Base-by-base conservation (phyloP, 2,113 vertebrate genomes). In the Sterrhoptilus dennistouni region DNA sequence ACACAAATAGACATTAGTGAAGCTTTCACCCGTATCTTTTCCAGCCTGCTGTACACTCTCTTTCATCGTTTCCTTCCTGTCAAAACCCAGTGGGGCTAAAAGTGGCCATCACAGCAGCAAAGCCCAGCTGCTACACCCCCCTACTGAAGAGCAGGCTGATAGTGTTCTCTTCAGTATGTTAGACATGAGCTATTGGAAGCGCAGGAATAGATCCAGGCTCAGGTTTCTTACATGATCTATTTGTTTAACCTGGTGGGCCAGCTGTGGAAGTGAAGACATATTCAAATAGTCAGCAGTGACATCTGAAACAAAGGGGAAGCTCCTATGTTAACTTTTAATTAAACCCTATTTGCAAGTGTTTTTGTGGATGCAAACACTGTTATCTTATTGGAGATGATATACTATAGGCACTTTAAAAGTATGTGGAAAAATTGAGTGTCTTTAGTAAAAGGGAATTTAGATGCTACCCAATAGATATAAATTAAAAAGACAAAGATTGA, bases 21-120 rank as follows among this genome's bases (percentile, higher is more conserved):
- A 93, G 53, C 82, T 92, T 94, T 96, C 90, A 85, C 87, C 68
- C 47, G 1, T 87, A 78, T 61, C 95, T 81, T 75, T 83, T 95
- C 93, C 53, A 14, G 66, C 74, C 88, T 71, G 79, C 85, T 40
- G 3, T 78, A 87, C 54, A 44, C 45, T 87, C 52, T 81, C n/a
- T 83, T 56, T 78, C 95, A 95, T 94, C 94, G 88, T 78, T 90
- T 96, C 89, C 86, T 96, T 91, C 97, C 96, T 93, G 94, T 93
- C 95, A 23, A 81, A 94, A 94, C 74, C 74, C 92, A 75, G 72
- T 68, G 93, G 92, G 71, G 79, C 87, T 25, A 90, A 71, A 96
- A 92, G 91, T 85, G 78, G 78, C 89, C 52, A 25, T 83, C n/a
- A 33, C 45, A 95, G 36, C 54, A 35, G 78, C 40, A 3, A 69